These are phyloP conservation scores for Tipula confusa DNA, from an alignment of 2,888 invertebrate species.

Conservation along the genomic window DNA sequence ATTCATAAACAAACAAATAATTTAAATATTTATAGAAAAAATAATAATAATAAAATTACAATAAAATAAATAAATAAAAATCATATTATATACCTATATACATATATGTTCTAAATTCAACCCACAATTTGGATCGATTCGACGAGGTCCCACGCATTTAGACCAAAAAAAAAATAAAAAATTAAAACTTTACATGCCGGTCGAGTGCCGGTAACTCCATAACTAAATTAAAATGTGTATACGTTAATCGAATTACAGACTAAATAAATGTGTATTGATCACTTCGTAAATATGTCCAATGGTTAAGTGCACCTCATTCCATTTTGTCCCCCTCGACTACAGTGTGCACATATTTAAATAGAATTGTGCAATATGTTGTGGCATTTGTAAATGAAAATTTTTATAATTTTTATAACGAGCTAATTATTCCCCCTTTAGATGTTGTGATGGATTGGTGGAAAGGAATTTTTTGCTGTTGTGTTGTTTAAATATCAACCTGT, in stretches of 20 bases:
- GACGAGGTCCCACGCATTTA: not conserved
- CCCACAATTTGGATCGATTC: not conserved
- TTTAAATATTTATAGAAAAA: not conserved
- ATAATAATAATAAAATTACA: not conserved
- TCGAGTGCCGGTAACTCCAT: not conserved
- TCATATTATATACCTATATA: too few relatives aligned
- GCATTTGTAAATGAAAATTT: not conserved
- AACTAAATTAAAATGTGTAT: not conserved
- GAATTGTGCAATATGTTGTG: not conserved
- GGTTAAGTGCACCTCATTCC: too few relatives aligned
- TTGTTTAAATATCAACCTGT: not conserved
- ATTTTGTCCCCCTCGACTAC: not conserved
- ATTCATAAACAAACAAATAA: constrained; percentile 12
- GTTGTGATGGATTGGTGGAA: not conserved
- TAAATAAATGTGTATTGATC: not conserved
- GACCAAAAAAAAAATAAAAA: too few relatives aligned
- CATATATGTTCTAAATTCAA: not conserved
- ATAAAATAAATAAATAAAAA: too few relatives aligned
- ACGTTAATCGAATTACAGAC: not conserved
- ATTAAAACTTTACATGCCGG: not conserved
- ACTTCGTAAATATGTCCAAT: not conserved
- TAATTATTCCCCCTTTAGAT: not conserved
- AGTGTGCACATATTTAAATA: not conserved
- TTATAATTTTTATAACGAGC: not conserved
- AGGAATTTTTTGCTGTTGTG: not conserved